Evolutionary conservation across 2,888 invertebrate species (phyloP).

Genomic region (Agriopis marginaria): DNA sequence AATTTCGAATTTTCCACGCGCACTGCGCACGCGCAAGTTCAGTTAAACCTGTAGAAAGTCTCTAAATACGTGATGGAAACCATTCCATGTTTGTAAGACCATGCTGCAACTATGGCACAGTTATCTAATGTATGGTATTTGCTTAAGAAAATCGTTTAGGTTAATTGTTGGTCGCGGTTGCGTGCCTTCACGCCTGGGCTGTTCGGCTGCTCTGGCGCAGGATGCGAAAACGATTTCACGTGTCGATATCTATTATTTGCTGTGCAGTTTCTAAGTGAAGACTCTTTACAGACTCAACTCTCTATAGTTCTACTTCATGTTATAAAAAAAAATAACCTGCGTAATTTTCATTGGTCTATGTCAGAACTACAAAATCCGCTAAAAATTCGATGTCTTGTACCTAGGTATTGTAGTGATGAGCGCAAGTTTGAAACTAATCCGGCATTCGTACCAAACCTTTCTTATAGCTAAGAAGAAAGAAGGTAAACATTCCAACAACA

Average conservation of each 20-base stretch:
- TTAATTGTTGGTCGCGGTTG: slow-evolving; percentile 28
- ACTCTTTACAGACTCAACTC: background rate
- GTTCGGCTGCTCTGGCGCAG: slow-evolving; percentile 25
- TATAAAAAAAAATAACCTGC: no score
- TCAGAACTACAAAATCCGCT: background rate
- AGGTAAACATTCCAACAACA: slow-evolving; percentile 27
- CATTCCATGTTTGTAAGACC: slow-evolving; percentile 46
- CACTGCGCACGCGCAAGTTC: slow-evolving; percentile 45
- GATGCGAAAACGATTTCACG: slow-evolving; percentile 43
- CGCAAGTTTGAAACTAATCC: background rate
- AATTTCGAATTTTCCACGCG: slow-evolving; percentile 52
- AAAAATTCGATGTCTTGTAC: background rate
- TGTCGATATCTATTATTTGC: slow-evolving; percentile 19
- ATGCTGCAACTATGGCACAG: slow-evolving; percentile 35
- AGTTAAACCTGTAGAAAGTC: slow-evolving; percentile 66
- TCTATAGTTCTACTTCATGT: no score
- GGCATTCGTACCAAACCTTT: slow-evolving; percentile 1
- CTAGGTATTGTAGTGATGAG: background rate
- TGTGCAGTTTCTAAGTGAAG: background rate
- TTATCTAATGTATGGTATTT: slow-evolving; percentile 48
- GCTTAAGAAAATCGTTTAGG: slow-evolving; percentile 40
- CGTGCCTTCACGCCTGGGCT: slow-evolving; percentile 36
- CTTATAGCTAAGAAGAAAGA: slow-evolving; percentile 6
- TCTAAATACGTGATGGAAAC: slow-evolving; percentile 68
- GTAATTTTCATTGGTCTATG: no score